Conservation (phyloP, 2,888 invertebrate genomes). For the Hypercompe scribonia region DNA sequence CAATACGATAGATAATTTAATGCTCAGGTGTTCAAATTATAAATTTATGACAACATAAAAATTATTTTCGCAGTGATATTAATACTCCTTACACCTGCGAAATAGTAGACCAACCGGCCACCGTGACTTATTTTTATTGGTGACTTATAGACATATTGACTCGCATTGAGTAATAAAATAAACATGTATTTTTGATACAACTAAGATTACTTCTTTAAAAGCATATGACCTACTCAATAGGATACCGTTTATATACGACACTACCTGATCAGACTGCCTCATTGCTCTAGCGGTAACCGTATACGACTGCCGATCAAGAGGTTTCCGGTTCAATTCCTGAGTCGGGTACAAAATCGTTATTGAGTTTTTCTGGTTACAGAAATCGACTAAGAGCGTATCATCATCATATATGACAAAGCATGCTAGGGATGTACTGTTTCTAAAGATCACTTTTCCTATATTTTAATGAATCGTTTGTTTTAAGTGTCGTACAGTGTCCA, state of each 20-base stretch:
- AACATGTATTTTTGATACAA: not conserved
- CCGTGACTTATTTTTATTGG: conserved; percentile 25
- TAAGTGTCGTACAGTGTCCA: no score
- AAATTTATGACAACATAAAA: conserved; percentile 46
- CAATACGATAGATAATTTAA: conserved; percentile 26
- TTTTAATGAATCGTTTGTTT: not conserved
- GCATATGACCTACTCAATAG: not conserved
- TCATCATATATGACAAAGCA: not conserved
- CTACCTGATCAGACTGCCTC: no score
- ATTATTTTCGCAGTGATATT: conserved; percentile 46
- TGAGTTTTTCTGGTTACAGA: no score
- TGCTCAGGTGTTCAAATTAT: conserved; percentile 47
- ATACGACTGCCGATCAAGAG: no score
- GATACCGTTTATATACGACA: not conserved
- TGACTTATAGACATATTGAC: conserved; percentile 22
- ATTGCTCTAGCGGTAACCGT: no score
- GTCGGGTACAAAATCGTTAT: no score
- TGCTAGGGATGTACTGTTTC: not conserved
- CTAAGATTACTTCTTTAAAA: not conserved
- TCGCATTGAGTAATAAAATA: conserved; percentile 3
- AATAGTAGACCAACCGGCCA: conserved; percentile 28
- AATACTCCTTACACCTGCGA: conserved; percentile 48
- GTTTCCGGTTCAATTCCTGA: no score
- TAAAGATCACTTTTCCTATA: not conserved
- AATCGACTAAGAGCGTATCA: no score